Percentiles rank a stretch among this genome's conserved stretches.
Evolutionary conservation across 2,113 vertebrate species (phyloP).

Genomic region (Crocuta crocuta): DNA sequence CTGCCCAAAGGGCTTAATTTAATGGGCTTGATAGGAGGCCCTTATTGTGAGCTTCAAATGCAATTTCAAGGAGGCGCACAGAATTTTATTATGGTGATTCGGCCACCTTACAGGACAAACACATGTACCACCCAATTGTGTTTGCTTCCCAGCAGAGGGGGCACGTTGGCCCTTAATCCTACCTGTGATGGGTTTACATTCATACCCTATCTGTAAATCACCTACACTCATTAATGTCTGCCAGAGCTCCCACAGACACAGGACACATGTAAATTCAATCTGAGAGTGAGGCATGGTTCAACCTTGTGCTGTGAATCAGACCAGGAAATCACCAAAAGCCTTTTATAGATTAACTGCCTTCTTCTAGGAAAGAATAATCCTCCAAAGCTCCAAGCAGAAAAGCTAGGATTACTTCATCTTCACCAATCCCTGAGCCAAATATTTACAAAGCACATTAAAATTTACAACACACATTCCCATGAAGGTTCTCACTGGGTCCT

Average conservation of each 20-base stretch:
- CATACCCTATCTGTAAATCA: background rate
- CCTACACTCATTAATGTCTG: background rate
- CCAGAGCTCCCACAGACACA: background rate
- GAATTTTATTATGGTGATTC: background rate
- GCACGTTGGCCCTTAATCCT: background rate
- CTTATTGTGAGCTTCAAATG: background rate
- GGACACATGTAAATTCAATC: slow-evolving; percentile 35
- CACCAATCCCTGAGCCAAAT: background rate
- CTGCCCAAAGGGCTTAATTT: background rate
- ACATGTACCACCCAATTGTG: background rate
- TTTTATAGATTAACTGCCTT: slow-evolving; percentile 46
- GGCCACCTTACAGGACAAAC: background rate
- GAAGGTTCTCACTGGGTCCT: background rate
- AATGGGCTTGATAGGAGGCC: background rate
- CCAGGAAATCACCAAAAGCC: slow-evolving; percentile 31
- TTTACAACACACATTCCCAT: background rate
- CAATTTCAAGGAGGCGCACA: background rate
- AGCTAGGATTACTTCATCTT: background rate
- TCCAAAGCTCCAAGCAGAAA: slow-evolving; percentile 40
- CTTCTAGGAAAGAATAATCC: background rate
- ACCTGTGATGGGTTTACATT: background rate
- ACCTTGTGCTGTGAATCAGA: slow-evolving; percentile 19
- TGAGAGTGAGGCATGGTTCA: background rate
- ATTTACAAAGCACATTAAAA: background rate
- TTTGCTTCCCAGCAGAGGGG: background rate